These are phyloP conservation scores for Antennarius striatus DNA, from an alignment of 2,113 vertebrate genomes.

Conservation along the genomic window DNA sequence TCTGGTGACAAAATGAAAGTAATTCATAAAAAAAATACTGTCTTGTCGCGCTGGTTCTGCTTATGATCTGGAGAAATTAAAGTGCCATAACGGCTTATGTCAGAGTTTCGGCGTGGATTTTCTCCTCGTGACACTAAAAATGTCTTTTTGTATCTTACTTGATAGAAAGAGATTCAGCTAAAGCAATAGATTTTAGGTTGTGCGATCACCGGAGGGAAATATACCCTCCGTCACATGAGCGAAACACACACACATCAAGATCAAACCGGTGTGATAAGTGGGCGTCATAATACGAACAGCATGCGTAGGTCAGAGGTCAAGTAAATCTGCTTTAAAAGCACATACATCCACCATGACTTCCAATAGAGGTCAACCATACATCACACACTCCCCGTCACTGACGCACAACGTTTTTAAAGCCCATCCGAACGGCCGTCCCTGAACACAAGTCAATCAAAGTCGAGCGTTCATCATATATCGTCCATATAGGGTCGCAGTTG, in stretches of 20 bases:
- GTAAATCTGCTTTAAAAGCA: slow-evolving; percentile 50
- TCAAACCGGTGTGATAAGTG: slow-evolving; percentile 20
- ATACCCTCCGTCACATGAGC: background rate
- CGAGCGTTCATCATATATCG: slow-evolving; percentile 27
- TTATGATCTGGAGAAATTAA: slow-evolving; percentile 37
- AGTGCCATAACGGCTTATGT: slow-evolving; percentile 35
- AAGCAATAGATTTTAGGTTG: slow-evolving; percentile 21
- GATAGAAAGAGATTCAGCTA: no score
- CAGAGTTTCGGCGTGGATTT: slow-evolving; percentile 5
- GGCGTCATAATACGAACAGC: slow-evolving; percentile 9
- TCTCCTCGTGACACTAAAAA: slow-evolving; percentile 8
- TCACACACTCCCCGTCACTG: slow-evolving; percentile 28
- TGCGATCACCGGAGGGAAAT: no score
- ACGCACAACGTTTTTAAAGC: slow-evolving; percentile 12
- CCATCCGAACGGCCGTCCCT: slow-evolving; percentile 18
- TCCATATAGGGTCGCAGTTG: slow-evolving; percentile 35
- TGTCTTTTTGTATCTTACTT: no score
- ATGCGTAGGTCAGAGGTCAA: slow-evolving; percentile 38
- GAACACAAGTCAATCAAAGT: slow-evolving; percentile 55
- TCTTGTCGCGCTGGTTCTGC: slow-evolving; percentile 4
- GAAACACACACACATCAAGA: slow-evolving; percentile 4
- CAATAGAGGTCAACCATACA: slow-evolving; percentile 51
- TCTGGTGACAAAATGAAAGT: no score
- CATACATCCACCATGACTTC: slow-evolving; percentile 46
- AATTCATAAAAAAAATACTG: no score